Conservation (phyloP, 2,797 vertebrate species). For the Megaceryle alcyon region DNA sequence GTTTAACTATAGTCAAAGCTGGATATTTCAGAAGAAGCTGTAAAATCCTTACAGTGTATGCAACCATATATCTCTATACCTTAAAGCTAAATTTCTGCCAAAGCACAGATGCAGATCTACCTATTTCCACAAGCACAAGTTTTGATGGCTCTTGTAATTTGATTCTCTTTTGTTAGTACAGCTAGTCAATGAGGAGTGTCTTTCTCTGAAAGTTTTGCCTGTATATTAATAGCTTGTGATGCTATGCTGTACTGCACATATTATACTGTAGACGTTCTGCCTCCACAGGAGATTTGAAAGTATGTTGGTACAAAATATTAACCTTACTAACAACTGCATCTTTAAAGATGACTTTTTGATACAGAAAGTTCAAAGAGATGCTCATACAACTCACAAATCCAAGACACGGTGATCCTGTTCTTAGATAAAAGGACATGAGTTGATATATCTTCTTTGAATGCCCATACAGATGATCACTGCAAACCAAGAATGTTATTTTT, state of each 20-base stretch:
- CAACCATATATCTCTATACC: not conserved
- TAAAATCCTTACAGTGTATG: not conserved
- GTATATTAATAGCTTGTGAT: not conserved
- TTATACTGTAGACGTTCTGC: not conserved
- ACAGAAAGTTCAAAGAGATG: not conserved
- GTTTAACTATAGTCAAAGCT: not conserved
- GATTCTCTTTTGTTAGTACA: slow-evolving; percentile 2
- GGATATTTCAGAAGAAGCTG: not conserved
- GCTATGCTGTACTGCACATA: not conserved
- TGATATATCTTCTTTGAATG: not conserved
- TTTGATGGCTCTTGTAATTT: not conserved
- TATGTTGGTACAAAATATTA: slow-evolving; percentile 13
- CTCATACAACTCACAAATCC: not conserved
- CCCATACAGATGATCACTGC: not conserved
- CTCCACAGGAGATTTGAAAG: slow-evolving; percentile 6
- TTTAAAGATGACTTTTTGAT: slow-evolving; percentile 1
- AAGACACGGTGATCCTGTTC: not conserved
- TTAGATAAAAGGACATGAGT: not conserved
- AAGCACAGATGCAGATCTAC: not conserved
- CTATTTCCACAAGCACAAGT: not conserved
- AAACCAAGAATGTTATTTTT: not conserved
- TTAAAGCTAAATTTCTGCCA: not conserved
- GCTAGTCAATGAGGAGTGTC: not conserved
- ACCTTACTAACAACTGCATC: not conserved
- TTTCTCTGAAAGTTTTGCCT: slow-evolving; percentile 28